Evolutionary conservation across 1,140 invertebrate genomes (phyloP), one percentile per base, ranked within the genome.

Genomic region (Drosophila rhopaloa): DNA sequence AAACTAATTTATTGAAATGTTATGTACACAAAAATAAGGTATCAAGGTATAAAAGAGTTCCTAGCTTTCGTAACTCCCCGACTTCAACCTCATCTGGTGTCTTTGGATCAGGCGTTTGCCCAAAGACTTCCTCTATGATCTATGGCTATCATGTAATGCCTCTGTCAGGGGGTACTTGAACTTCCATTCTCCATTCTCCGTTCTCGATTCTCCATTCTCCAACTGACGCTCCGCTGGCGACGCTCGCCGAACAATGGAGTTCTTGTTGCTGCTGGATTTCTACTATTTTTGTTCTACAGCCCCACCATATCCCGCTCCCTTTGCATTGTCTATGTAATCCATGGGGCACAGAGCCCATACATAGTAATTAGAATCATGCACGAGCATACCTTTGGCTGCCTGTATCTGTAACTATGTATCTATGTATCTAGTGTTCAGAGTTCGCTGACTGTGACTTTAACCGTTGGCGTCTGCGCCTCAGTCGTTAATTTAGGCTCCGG

Each of bases 331-430:
- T 83, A 46, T 67, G 71, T 61, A 60, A 67, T 55, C 75, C 61
- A 47, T 61, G 58, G 73, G 65, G 60, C 65, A 68, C 65, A 68
- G 43, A 43, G 46, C 65, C 37, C 74, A 67, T 79, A 85, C 83
- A 86, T 88, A 86, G 86, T 86, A 86, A 86, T 86, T 89, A 86
- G 83, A 88, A 86, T 88, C 83, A 86, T 88, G 79, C 79, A 77
- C 73, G 72, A 75, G 41, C 43, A 77, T 70, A 71, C 59, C 55
- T 70, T 50, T 27, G 44, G 35, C 63, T 56, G 29, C 65, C 35
- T 57, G 40, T 43, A 5, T 53, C 13, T 62, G 66, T 63, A 41
- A 29, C 27, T 41, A 27, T 16, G 59, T 68, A 65, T 61, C 35
- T 58, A 14, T 40, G 55, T 58, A 56, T 48, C 58, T 76, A 13